These are phyloP conservation scores for Gavia stellata DNA, from an alignment of 2,113 vertebrate genomes.

Conservation along the genomic window DNA sequence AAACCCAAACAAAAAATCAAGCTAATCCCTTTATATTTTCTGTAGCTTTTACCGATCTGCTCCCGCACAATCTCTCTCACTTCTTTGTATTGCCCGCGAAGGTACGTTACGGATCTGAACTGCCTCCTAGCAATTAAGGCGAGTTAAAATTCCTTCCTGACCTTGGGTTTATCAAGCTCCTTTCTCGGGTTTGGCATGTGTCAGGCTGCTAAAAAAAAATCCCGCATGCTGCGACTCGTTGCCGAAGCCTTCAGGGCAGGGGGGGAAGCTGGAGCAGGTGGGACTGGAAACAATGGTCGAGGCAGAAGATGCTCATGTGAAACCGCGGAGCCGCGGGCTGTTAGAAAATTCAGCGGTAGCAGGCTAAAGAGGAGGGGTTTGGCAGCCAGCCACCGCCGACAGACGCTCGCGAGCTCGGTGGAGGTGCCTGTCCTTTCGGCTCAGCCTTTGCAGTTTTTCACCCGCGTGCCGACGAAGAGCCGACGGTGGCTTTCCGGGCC, in stretches of 20 bases:
- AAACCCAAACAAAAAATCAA: background rate
- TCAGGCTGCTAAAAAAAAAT: background rate
- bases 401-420: fast-evolving
- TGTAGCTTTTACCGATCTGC: background rate
- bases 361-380: background rate
- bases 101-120: background rate
- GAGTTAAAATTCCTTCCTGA: constrained; percentile 28
- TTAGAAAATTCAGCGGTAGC: background rate
- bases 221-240: background rate
- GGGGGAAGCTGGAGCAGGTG: constrained; percentile 34
- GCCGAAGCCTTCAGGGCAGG: background rate
- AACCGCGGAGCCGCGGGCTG: background rate
- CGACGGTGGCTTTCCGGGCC: background rate
- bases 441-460: background rate
- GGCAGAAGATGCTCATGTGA: constrained; percentile 17
- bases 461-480: fast-evolving
- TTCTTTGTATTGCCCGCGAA: background rate
- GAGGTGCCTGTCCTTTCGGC: background rate
- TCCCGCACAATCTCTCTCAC: background rate
- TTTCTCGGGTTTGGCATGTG: background rate
- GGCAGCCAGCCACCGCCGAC: background rate
- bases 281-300: background rate
- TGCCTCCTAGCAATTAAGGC: background rate
- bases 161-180: constrained; percentile 1
- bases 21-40: background rate